These are phyloP conservation scores for Dermolepida albohirtum DNA, from an alignment of 2,888 invertebrate species.

Conservation along the genomic window DNA sequence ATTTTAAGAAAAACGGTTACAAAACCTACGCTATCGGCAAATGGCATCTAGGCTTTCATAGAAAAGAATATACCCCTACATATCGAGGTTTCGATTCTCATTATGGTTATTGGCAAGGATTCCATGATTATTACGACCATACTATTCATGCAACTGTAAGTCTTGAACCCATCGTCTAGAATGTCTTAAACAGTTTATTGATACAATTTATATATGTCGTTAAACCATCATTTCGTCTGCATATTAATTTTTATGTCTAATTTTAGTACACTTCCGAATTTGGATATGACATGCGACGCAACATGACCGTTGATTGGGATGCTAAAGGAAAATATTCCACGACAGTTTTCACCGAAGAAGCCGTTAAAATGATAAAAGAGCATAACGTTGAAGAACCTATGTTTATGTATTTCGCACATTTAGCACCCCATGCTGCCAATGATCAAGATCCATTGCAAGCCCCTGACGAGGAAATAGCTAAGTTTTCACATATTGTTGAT, in stretches of 20 bases:
- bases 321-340: conserved; percentile 73
- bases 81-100: conserved; percentile 84
- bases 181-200: not conserved
- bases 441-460: conserved; percentile 75
- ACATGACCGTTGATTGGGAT: conserved; percentile 69
- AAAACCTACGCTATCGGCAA: conserved; percentile 84
- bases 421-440: conserved; percentile 78
- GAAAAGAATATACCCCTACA: conserved; percentile 77
- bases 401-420: conserved; percentile 77
- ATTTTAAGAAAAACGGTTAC: conserved; percentile 77
- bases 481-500: conserved; percentile 76
- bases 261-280: conserved; percentile 61
- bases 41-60: conserved; percentile 88
- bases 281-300: conserved; percentile 74
- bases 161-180: conserved; percentile 23
- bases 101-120: conserved; percentile 87
- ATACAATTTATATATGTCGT: no score
- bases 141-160: conserved; percentile 66
- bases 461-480: conserved; percentile 76
- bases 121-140: conserved; percentile 83
- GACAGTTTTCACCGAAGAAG: conserved; percentile 75
- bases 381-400: conserved; percentile 69
- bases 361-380: conserved; percentile 70
- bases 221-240: no score
- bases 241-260: no score